These are phyloP conservation scores for Spatulosminthurus flaviceps DNA, from an alignment of 2,888 invertebrate species.

Conservation along the genomic window DNA sequence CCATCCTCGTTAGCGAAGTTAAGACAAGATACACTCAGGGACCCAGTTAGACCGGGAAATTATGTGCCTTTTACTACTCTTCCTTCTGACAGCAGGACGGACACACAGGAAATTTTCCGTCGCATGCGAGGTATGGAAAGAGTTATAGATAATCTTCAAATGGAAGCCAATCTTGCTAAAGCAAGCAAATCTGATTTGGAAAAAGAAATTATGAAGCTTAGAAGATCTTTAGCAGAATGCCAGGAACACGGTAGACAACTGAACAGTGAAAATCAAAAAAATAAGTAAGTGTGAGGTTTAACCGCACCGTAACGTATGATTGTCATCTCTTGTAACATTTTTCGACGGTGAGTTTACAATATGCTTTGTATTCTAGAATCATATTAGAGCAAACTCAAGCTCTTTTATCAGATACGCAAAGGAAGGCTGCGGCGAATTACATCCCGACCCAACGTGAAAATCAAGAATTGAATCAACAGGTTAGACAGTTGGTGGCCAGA, in stretches of 20 bases:
- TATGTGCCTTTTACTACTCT: constrained; percentile 5
- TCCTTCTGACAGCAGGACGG: background rate
- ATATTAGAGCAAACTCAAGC: constrained; percentile 48
- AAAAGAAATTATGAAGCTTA: constrained; percentile 42
- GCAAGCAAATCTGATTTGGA: constrained; percentile 41
- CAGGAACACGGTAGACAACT: constrained; percentile 46
- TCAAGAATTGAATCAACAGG: constrained; percentile 49
- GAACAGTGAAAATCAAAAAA: constrained; percentile 46
- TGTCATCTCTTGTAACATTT: too few species aligned
- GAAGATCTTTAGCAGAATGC: constrained; percentile 44
- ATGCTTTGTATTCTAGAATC: constrained; percentile 41
- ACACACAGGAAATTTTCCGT: constrained; percentile 6
- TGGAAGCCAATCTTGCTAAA: constrained; percentile 34
- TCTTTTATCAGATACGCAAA: constrained; percentile 42
- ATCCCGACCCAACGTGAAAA: constrained; percentile 49
- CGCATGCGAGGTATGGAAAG: constrained; percentile 34
- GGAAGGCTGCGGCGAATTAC: constrained; percentile 45
- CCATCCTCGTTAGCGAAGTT: background rate
- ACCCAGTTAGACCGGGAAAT: background rate
- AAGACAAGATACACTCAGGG: background rate
- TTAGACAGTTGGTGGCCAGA: constrained; percentile 45
- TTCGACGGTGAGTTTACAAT: too few species aligned
- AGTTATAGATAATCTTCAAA: constrained; percentile 36
- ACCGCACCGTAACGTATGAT: too few species aligned
- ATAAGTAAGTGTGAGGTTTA: constrained; percentile 38